These are phyloP conservation scores for Orcinus orca DNA, from an alignment of 2,113 vertebrate species.

Conservation along the genomic window DNA sequence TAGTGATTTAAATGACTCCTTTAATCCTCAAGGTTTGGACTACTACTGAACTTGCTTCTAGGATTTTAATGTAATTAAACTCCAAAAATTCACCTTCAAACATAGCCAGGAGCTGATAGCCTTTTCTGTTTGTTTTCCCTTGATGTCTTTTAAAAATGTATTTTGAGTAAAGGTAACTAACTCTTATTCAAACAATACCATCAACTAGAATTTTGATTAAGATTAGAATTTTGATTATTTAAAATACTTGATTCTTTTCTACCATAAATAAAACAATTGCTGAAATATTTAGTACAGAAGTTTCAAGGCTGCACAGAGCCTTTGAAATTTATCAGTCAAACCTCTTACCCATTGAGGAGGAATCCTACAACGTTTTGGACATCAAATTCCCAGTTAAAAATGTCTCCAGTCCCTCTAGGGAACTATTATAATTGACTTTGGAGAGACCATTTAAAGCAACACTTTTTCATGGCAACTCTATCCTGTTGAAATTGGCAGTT, in stretches of 20 bases:
- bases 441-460: background rate
- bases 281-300: slow-evolving; percentile 5
- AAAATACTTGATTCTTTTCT: slow-evolving; percentile 1
- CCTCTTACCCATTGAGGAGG: background rate
- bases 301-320: background rate
- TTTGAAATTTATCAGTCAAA: background rate
- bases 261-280: background rate
- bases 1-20: slow-evolving; percentile 19
- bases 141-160: slow-evolving; percentile 6
- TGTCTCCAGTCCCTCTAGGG: background rate
- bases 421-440: background rate
- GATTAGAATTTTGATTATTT: background rate
- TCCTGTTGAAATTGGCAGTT: background rate
- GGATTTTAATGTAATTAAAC: background rate
- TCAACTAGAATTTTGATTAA: slow-evolving; percentile 26
- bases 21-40: background rate
- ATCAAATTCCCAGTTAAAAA: background rate
- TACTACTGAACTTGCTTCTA: background rate
- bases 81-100: slow-evolving; percentile 41
- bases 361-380: background rate
- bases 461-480: background rate
- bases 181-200: slow-evolving; percentile 25
- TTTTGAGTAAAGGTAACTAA: background rate
- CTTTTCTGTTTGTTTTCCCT: background rate
- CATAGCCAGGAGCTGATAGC: background rate